These are phyloP conservation scores for Nudaria mundana DNA, from an alignment of 2,888 invertebrate genomes.

Conservation along the genomic window DNA sequence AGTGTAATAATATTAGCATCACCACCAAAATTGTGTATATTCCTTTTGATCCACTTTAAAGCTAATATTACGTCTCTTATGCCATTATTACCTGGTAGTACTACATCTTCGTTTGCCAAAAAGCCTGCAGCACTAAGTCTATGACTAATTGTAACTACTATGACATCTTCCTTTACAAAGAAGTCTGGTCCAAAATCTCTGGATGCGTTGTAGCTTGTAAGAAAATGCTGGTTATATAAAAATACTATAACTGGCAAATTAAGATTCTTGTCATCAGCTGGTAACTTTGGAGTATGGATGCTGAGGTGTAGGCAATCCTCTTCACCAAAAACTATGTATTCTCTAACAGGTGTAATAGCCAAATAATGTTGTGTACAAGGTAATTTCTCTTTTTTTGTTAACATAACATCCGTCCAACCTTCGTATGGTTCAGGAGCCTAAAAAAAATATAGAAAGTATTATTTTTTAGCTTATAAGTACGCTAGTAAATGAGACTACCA, in stretches of 20 bases:
- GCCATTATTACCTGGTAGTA: slow-evolving; percentile 71
- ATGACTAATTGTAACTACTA: slow-evolving; percentile 63
- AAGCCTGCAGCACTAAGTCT: slow-evolving; percentile 68
- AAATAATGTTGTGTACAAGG: slow-evolving; percentile 83
- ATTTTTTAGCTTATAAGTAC: too few relatives aligned
- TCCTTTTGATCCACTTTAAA: slow-evolving; percentile 65
- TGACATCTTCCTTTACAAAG: slow-evolving; percentile 69
- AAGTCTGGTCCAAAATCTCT: slow-evolving; percentile 71
- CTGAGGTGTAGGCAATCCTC: slow-evolving; percentile 86
- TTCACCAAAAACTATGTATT: slow-evolving; percentile 78
- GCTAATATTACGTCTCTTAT: slow-evolving; percentile 66
- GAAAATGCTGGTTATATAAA: slow-evolving; percentile 63
- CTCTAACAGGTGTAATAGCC: slow-evolving; percentile 38
- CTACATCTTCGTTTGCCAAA: slow-evolving; percentile 61
- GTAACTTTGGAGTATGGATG: slow-evolving; percentile 83
- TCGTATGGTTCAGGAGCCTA: slow-evolving; percentile 64
- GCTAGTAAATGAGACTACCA: too few relatives aligned
- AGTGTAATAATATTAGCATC: slow-evolving; percentile 61
- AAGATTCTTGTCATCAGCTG: slow-evolving; percentile 42
- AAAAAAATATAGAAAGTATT: too few relatives aligned
- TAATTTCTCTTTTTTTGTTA: slow-evolving; percentile 83
- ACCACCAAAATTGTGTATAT: slow-evolving; percentile 68
- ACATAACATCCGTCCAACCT: slow-evolving; percentile 81
- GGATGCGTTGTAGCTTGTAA: slow-evolving; percentile 56
- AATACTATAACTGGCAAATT: slow-evolving; percentile 66